Evolutionary conservation across 2,797 vertebrate species (phyloP).

Genomic region (Poeciliopsis infans): DNA sequence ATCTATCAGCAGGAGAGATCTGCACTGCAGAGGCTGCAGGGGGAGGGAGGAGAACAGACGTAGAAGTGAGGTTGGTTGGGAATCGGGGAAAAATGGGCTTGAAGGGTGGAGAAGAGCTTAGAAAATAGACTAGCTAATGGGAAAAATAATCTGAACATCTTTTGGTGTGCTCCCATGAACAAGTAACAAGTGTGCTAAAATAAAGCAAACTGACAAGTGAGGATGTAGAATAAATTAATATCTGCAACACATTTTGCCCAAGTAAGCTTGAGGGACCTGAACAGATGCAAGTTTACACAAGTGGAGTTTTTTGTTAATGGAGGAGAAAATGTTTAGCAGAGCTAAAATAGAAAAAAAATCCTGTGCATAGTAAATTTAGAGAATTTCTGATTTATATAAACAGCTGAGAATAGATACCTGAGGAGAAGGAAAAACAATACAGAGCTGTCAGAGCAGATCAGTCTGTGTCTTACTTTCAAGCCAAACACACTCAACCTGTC

Average conservation of each 20-base stretch:
- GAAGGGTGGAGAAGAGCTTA: slow-evolving; percentile 19
- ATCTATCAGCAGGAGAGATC: slow-evolving; percentile 80
- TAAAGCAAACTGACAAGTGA: slow-evolving; percentile 29
- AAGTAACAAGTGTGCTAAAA: slow-evolving; percentile 15
- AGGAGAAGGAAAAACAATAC: slow-evolving; percentile 26
- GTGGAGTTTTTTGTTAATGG: neutral
- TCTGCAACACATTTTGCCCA: slow-evolving; percentile 10
- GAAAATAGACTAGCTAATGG: slow-evolving; percentile 35
- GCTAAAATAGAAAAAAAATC: neutral
- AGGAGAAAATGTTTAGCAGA: neutral
- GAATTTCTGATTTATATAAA: neutral
- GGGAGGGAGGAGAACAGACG: slow-evolving; percentile 51
- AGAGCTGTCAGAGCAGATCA: slow-evolving; percentile 57
- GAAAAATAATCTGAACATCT: slow-evolving; percentile 42
- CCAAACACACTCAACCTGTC: slow-evolving; percentile 44
- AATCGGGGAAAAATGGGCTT: slow-evolving; percentile 42
- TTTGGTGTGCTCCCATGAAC: neutral
- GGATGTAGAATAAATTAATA: slow-evolving; percentile 32
- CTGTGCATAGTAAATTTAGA: neutral
- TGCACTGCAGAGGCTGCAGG: slow-evolving; percentile 81
- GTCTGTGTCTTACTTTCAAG: slow-evolving; percentile 25
- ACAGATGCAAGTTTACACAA: neutral
- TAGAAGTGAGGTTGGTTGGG: slow-evolving; percentile 31
- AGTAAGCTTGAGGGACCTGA: neutral
- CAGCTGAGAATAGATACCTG: slow-evolving; percentile 18